Conservation (phyloP, 1,140 invertebrate genomes). For the Drosophila nebulosa region DNA sequence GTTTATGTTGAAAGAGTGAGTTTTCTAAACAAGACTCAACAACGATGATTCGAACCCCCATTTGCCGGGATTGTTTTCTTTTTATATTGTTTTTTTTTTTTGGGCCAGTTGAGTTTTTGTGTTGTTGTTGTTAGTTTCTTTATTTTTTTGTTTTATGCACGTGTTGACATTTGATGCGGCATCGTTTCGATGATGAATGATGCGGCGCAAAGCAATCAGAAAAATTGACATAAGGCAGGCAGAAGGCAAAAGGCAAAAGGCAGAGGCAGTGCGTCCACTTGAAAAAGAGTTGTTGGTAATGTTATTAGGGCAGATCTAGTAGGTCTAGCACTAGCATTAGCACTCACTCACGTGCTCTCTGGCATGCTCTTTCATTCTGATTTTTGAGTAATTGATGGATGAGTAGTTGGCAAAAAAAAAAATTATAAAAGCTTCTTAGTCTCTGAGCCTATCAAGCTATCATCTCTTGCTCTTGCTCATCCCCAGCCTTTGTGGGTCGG, state of each 20-base stretch:
- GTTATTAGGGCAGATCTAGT: constrained; percentile 36
- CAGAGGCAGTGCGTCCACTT: constrained; percentile 31
- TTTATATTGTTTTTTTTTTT: constrained; percentile 7
- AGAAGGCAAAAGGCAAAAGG: neutral
- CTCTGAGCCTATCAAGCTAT: neutral
- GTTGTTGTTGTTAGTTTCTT: neutral
- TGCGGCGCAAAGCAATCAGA: constrained; percentile 53
- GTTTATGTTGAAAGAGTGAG: constrained; percentile 31
- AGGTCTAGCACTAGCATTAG: neutral
- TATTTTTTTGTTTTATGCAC: constrained; percentile 47
- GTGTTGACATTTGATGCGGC: constrained; percentile 54
- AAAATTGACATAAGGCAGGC: constrained; percentile 41
- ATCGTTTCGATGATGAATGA: constrained; percentile 48
- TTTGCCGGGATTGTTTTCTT: constrained; percentile 8
- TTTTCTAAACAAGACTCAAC: constrained; percentile 37
- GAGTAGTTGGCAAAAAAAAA: constrained; percentile 22
- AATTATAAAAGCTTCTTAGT: constrained; percentile 9
- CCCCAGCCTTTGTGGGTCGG: neutral
- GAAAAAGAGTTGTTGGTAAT: constrained; percentile 54
- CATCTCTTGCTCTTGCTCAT: neutral
- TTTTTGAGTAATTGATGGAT: constrained; percentile 59
- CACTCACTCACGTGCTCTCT: neutral
- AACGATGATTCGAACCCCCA: neutral
- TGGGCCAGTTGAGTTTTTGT: neutral
- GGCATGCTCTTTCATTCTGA: constrained; percentile 49